A percentile compares a stretch with the other conserved stretches of the same genome.
Conservation (phyloP, 2,797 vertebrate species). For the Anguilla marmorata region DNA sequence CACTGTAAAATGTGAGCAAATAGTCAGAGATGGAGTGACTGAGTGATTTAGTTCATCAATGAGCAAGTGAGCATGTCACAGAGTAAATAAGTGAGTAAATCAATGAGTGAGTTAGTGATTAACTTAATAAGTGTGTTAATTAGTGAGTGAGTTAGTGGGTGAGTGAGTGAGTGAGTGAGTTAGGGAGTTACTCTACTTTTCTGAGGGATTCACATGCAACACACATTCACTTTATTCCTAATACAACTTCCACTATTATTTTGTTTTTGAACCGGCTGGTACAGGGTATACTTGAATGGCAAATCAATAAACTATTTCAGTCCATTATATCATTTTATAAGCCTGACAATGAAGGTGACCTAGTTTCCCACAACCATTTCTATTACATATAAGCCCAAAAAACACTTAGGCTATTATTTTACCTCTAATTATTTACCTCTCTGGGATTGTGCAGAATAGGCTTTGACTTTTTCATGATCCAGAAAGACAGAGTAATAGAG, state of each 20-base stretch:
- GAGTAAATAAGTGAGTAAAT: not conserved
- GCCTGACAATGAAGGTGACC: not conserved
- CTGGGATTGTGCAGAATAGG: not conserved
- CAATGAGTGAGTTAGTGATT: too few species aligned
- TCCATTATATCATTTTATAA: not conserved
- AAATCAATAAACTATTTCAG: not conserved
- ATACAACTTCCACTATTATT: too few species aligned
- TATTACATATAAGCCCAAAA: not conserved
- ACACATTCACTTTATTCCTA: too few species aligned
- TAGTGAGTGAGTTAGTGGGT: not conserved
- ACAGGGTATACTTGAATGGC: not conserved
- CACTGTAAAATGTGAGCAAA: too few species aligned
- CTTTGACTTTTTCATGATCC: not conserved
- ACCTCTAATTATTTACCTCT: not conserved
- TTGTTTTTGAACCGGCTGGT: too few species aligned
- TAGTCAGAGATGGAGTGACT: not conserved
- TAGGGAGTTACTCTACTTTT: not conserved
- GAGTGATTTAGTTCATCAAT: not conserved
- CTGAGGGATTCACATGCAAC: not conserved
- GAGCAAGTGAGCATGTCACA: too few species aligned
- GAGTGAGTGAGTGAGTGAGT: not conserved
- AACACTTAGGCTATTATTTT: not conserved
- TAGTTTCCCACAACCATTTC: not conserved
- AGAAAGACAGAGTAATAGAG: not conserved
- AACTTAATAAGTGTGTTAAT: too few species aligned